phyloP scores from a whole-genome alignment of 2,888 invertebrate genomes.

The Rhamphomyia laevipes region DNA sequence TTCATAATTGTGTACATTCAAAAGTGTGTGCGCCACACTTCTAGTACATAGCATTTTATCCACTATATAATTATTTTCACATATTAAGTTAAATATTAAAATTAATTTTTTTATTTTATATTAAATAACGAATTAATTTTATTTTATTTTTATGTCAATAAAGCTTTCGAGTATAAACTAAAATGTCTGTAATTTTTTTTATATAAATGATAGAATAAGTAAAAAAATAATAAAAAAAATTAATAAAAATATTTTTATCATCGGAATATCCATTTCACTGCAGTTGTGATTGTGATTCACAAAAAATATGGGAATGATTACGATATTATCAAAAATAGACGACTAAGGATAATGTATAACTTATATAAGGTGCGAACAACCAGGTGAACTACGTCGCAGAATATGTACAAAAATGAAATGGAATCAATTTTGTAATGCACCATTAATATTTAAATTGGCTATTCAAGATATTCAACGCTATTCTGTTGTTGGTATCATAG shows the following conservation, averaged over 20 bases:
- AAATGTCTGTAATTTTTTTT: neutral
- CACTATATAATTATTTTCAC: too few relatives aligned
- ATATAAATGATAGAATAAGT: neutral
- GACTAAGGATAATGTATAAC: conserved; percentile 31
- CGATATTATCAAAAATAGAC: conserved; percentile 67
- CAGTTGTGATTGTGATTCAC: conserved; percentile 79
- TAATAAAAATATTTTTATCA: too few relatives aligned
- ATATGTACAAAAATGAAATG: conserved; percentile 63
- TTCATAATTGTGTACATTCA: too few relatives aligned
- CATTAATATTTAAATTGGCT: conserved; percentile 69
- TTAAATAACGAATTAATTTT: too few relatives aligned
- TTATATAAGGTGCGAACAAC: conserved; percentile 69
- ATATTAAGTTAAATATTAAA: too few relatives aligned
- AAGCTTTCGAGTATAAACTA: too few relatives aligned
- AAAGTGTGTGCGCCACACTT: too few relatives aligned
- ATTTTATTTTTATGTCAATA: neutral
- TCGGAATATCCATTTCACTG: conserved; percentile 82
- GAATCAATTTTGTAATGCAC: conserved; percentile 73
- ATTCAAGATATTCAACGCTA: conserved; percentile 82
- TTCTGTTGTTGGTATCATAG: conserved; percentile 74
- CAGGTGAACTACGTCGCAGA: conserved; percentile 63
- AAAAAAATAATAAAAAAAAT: too few relatives aligned
- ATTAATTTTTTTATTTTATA: too few relatives aligned
- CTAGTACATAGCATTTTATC: too few relatives aligned
- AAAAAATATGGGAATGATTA: conserved; percentile 87